Evolutionary conservation across 2,888 invertebrate genomes (phyloP).

Genomic region (Lepidochrysops patricia): DNA sequence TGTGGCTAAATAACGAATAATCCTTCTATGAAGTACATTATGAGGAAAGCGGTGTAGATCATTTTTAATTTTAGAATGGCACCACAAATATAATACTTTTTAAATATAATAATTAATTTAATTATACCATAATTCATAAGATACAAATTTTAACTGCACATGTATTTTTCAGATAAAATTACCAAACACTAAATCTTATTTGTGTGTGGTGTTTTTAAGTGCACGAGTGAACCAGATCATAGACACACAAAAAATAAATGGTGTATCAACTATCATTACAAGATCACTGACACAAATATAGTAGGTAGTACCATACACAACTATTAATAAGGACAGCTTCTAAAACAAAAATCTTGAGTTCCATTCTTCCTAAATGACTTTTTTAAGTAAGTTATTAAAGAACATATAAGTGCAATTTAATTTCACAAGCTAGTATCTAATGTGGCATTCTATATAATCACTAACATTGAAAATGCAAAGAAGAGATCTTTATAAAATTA

Average conservation of each 20-base stretch:
- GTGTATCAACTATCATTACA: no score
- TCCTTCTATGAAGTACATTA: background rate
- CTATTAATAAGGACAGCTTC: no score
- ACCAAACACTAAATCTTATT: background rate
- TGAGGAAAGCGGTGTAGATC: background rate
- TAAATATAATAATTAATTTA: background rate
- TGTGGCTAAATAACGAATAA: background rate
- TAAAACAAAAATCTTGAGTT: no score
- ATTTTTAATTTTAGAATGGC: background rate
- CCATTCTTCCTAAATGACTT: no score
- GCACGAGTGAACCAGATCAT: no score
- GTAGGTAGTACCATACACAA: no score
- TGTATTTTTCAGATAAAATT: background rate
- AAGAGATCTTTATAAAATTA: background rate
- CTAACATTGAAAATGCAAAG: background rate
- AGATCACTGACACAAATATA: no score
- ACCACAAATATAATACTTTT: background rate
- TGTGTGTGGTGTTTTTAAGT: no score
- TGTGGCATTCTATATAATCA: background rate
- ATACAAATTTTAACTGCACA: background rate
- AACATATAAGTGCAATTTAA: background rate
- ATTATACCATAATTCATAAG: no score
- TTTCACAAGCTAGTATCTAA: background rate
- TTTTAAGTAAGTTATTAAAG: no score
- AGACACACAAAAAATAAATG: no score